Evolutionary conservation across 2,888 invertebrate genomes (phyloP).

Genomic region (Heteromyza rotundicornis): DNA sequence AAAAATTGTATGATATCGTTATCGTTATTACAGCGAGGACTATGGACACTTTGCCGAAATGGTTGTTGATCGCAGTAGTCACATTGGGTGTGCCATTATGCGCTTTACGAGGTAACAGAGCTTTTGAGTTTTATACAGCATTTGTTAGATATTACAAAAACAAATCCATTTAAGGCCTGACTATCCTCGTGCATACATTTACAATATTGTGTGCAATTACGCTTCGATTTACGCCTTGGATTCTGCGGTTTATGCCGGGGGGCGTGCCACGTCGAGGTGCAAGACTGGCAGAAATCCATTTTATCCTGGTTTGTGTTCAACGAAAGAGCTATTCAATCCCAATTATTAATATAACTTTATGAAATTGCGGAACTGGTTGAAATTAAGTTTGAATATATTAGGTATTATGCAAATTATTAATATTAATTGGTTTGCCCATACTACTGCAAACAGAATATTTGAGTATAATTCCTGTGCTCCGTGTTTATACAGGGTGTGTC

Average conservation of each 20-base stretch:
- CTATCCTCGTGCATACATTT: slow-evolving; percentile 48
- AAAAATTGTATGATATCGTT: background rate
- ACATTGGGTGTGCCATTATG: slow-evolving; percentile 58
- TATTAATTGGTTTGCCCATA: no score
- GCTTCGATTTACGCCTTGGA: slow-evolving; percentile 57
- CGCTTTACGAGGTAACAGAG: no score
- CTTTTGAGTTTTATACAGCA: no score
- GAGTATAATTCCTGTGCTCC: no score
- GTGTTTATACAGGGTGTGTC: no score
- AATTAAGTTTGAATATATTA: no score
- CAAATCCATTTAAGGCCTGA: no score
- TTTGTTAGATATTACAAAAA: no score
- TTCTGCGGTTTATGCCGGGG: slow-evolving; percentile 52
- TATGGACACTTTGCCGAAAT: slow-evolving; percentile 62
- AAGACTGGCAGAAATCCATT: slow-evolving; percentile 52
- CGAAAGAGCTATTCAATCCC: slow-evolving; percentile 51
- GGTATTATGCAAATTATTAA: no score
- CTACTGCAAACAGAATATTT: no score
- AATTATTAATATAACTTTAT: slow-evolving; percentile 49
- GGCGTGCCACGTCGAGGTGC: slow-evolving; percentile 50
- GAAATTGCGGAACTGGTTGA: slow-evolving; percentile 16
- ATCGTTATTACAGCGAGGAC: slow-evolving; percentile 44
- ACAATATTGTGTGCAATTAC: slow-evolving; percentile 60
- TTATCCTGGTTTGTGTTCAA: slow-evolving; percentile 58
- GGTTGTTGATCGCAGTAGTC: slow-evolving; percentile 55